Conservation (phyloP, 2,888 invertebrate genomes). For the Brachyopa scutellaris region DNA sequence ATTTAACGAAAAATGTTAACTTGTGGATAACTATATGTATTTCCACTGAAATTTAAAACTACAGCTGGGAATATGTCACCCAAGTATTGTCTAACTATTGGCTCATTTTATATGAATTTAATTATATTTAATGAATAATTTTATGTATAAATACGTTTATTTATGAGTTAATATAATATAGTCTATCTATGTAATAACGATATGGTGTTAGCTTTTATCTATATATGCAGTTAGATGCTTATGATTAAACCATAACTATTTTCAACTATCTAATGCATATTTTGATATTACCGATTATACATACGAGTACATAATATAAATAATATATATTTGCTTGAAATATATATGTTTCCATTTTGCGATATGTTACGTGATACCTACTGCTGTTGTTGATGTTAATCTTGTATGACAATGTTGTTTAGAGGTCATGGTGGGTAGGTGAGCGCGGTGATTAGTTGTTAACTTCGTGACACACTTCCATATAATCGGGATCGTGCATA, state of each 20-base stretch:
- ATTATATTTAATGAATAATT: not conserved
- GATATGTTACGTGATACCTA: constrained; percentile 51
- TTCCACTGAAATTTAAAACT: constrained; percentile 19
- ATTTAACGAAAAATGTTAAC: not conserved
- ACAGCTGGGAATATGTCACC: constrained; percentile 29
- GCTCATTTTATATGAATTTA: constrained; percentile 32
- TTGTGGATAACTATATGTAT: not conserved
- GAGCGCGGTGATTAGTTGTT: constrained; percentile 82
- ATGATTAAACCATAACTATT: constrained; percentile 31
- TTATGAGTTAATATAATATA: constrained; percentile 34
- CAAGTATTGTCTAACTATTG: constrained; percentile 69
- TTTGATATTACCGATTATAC: constrained; percentile 35
- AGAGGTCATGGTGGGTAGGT: not conserved
- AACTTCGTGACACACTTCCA: constrained; percentile 97
- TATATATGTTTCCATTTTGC: constrained; percentile 19
- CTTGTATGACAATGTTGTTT: constrained; percentile 12
- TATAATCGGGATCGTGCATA: constrained; percentile 97
- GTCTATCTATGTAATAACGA: constrained; percentile 55
- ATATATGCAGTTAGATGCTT: constrained; percentile 32
- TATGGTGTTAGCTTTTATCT: constrained; percentile 41
- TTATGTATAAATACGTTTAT: constrained; percentile 29
- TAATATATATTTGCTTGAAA: not conserved
- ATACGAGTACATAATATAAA: not conserved
- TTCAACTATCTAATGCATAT: constrained; percentile 57
- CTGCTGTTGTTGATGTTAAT: constrained; percentile 13